A percentile compares a stretch with the other conserved stretches of the same genome.
These are phyloP conservation scores for Coregonus sp. DNA, from an alignment of 2,797 vertebrate species.

Conservation along the genomic window DNA sequence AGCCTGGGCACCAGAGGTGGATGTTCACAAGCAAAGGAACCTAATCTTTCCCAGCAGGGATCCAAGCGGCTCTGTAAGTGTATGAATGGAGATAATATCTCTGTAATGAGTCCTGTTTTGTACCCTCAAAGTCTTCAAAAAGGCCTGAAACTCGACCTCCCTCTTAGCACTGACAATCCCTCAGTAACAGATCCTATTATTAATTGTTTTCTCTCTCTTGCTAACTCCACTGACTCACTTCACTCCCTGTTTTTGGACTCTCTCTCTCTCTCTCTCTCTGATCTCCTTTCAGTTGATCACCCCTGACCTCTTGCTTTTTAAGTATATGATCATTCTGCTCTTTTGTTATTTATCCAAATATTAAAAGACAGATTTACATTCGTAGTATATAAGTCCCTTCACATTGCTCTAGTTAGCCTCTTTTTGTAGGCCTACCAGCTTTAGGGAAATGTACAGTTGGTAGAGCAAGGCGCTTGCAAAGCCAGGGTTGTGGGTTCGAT, in stretches of 20 bases:
- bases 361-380: conserved; percentile 16
- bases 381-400: not conserved
- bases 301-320: conserved; percentile 35
- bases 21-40: conserved; percentile 81
- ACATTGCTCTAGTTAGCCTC: too few species aligned
- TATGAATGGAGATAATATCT: conserved; percentile 90
- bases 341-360: conserved; percentile 33
- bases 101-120: conserved; percentile 87
- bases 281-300: conserved; percentile 41
- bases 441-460: too few species aligned
- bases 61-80: conserved; percentile 80
- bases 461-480: too few species aligned
- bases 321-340: too few species aligned
- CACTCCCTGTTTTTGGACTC: conserved; percentile 25
- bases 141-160: conserved; percentile 81
- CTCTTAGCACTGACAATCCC: conserved; percentile 76
- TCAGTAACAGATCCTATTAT: conserved; percentile 82
- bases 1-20: conserved; percentile 66
- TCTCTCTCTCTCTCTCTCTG: not conserved
- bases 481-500: too few species aligned
- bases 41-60: conserved; percentile 84
- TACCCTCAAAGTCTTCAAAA: conserved; percentile 85
- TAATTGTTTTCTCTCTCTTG: conserved; percentile 78
- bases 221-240: conserved; percentile 44
- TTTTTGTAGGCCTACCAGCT: too few species aligned